Evolutionary conservation across 2,797 vertebrate species (phyloP).

Genomic region (Allobates femoralis): DNA sequence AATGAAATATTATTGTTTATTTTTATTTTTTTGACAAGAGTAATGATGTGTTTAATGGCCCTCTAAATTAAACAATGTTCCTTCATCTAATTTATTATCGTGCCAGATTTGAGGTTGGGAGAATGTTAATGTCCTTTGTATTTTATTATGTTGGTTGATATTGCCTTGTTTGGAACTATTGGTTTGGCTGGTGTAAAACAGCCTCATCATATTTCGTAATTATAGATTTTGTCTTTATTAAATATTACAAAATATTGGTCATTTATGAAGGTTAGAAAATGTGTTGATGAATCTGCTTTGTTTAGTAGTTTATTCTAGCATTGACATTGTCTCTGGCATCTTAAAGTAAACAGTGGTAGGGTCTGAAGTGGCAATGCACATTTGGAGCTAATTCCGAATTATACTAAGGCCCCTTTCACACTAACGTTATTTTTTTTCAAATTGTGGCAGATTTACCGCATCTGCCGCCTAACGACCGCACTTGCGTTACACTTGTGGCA

Average conservation of each 20-base stretch:
- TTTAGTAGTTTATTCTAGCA: background rate
- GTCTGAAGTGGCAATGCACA: too few relatives aligned
- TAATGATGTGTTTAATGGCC: conserved; percentile 6
- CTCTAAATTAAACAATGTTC: background rate
- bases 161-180: background rate
- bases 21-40: background rate
- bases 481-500: too few relatives aligned
- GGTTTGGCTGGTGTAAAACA: background rate
- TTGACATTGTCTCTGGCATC: background rate
- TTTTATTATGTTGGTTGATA: background rate
- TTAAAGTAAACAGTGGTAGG: too few relatives aligned
- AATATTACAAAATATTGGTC: background rate
- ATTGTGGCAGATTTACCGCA: too few relatives aligned
- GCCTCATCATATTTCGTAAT: background rate
- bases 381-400: too few relatives aligned
- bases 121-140: background rate
- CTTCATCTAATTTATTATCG: background rate
- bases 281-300: background rate
- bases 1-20: background rate
- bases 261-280: background rate
- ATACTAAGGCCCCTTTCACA: too few relatives aligned
- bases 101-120: background rate
- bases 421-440: too few relatives aligned
- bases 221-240: background rate
- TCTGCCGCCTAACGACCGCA: too few relatives aligned